Percentiles rank a stretch among this genome's conserved stretches.
These are phyloP conservation scores for Lampris incognitus DNA, from an alignment of 2,113 vertebrate species.

Conservation along the genomic window DNA sequence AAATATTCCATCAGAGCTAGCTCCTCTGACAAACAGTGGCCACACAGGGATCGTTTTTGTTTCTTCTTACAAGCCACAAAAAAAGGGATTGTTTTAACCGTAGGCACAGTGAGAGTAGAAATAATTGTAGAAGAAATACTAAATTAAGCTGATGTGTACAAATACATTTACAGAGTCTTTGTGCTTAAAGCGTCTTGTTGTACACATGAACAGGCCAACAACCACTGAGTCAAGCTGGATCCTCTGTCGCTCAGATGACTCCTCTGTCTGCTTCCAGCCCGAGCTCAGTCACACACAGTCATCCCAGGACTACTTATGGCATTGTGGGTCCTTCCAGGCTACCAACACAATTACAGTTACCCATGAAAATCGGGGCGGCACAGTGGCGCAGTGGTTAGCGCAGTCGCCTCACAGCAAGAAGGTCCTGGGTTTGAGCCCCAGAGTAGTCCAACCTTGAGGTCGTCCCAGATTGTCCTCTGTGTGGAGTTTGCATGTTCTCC, in stretches of 20 bases:
- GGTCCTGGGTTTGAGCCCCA: too few species aligned
- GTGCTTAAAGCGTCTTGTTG: too few species aligned
- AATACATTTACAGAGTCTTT: neutral
- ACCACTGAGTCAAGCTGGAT: neutral
- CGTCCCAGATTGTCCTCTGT: too few species aligned
- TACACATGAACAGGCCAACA: too few species aligned
- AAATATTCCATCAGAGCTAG: conserved; percentile 28
- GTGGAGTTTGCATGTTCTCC: too few species aligned
- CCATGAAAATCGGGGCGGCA: conserved; percentile 30
- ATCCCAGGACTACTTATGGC: conserved; percentile 62
- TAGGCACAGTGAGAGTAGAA: conserved; percentile 3
- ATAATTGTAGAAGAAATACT: neutral
- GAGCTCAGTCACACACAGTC: conserved; percentile 1
- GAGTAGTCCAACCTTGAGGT: too few species aligned
- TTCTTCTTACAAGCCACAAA: conserved; percentile 2
- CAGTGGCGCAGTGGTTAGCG: conserved; percentile 5
- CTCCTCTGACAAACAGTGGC: neutral
- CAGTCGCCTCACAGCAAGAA: too few species aligned
- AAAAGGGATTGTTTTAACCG: neutral
- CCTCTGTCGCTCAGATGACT: conserved; percentile 29
- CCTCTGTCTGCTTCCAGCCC: conserved; percentile 1
- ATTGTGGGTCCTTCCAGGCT: conserved; percentile 64
- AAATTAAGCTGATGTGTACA: conserved; percentile 8
- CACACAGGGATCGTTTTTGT: neutral
- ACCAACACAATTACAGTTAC: conserved; percentile 60